Conservation (phyloP, 2,797 vertebrate genomes). For the Paguma larvata region DNA sequence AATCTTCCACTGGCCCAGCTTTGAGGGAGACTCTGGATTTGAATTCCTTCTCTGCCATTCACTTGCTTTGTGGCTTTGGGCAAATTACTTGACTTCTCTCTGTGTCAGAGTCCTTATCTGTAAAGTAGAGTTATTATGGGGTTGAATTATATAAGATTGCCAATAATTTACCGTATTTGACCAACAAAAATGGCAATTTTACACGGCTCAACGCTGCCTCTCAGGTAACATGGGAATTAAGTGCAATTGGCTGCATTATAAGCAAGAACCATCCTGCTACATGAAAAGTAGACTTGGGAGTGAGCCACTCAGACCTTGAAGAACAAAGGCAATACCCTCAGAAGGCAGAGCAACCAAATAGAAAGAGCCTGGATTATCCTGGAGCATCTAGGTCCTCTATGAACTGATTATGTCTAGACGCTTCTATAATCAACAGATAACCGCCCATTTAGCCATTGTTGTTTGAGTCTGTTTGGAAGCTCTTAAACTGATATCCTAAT, state of each 20-base stretch:
- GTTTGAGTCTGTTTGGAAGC: conserved; percentile 23
- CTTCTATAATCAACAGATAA: not conserved
- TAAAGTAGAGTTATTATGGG: not conserved
- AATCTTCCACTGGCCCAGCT: not conserved
- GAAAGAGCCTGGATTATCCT: not conserved
- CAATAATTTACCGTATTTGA: not conserved
- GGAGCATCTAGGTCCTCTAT: not conserved
- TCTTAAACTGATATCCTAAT: not conserved
- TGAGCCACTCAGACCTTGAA: not conserved
- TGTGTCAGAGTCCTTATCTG: not conserved
- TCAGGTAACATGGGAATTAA: not conserved
- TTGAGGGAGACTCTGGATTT: not conserved
- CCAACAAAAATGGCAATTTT: not conserved
- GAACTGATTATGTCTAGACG: not conserved
- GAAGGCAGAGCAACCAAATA: not conserved
- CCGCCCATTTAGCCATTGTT: not conserved
- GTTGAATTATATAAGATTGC: not conserved
- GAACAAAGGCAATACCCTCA: not conserved
- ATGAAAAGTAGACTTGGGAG: not conserved
- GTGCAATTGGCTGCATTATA: not conserved
- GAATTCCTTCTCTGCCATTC: not conserved
- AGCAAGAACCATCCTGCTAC: not conserved
- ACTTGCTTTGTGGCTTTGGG: conserved; percentile 1
- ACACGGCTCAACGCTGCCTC: not conserved
- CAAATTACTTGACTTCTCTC: not conserved